Conservation (phyloP, 2,113 vertebrate genomes). For the Phylloscopus trochilus region DNA sequence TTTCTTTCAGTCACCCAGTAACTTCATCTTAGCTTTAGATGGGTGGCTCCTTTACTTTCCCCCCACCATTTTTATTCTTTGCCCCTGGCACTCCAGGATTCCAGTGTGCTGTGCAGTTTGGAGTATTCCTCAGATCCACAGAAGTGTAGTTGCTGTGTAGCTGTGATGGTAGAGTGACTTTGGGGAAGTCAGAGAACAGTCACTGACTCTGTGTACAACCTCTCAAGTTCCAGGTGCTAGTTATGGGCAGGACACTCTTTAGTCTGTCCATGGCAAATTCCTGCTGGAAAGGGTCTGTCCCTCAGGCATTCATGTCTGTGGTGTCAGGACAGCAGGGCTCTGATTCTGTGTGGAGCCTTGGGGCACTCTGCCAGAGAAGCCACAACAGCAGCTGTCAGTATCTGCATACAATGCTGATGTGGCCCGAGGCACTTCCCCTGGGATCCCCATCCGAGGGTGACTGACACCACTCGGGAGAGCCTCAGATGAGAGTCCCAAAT, state of each 20-base stretch:
- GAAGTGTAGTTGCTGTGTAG: not conserved
- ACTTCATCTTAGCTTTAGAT: not conserved
- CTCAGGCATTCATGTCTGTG: fast-evolving
- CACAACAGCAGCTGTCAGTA: not conserved
- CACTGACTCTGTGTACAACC: not conserved
- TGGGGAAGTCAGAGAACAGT: not conserved
- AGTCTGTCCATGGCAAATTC: not conserved
- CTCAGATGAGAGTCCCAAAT: not conserved
- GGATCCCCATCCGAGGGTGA: not conserved
- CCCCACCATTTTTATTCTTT: not conserved
- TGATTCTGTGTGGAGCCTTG: not conserved
- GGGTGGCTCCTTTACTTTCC: not conserved
- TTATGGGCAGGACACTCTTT: not conserved
- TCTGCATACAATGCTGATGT: not conserved
- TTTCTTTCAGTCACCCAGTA: not conserved
- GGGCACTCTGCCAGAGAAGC: not conserved
- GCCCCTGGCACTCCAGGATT: not conserved
- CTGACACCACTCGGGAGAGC: not conserved
- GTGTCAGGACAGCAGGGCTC: not conserved
- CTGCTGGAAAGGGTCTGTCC: not conserved
- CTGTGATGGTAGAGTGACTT: fast-evolving
- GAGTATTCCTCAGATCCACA: not conserved
- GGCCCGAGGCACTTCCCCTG: not conserved
- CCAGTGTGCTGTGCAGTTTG: not conserved
- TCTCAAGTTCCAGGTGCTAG: not conserved